A percentile compares a stretch with the other conserved stretches of the same genome.
phyloP scores from a whole-genome alignment of 1,140 invertebrate genomes.

The Drosophila rhopaloa region DNA sequence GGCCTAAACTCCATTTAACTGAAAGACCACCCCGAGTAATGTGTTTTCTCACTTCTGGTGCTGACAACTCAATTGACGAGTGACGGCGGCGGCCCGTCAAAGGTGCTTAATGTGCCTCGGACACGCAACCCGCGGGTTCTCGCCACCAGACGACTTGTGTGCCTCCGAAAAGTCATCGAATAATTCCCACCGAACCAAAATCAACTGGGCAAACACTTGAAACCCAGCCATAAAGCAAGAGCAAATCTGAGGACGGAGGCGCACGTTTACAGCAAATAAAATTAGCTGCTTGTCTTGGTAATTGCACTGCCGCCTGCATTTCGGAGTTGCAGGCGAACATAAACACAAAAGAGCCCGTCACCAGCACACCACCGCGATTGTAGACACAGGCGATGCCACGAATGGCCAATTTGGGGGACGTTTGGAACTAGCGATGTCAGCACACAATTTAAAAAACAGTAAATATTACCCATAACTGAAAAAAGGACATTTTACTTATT shows the following conservation, averaged over 20 bases:
- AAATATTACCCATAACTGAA: too few relatives aligned
- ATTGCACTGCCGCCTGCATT: slow-evolving; percentile 50
- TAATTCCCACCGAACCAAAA: slow-evolving; percentile 61
- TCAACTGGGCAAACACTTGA: slow-evolving; percentile 18
- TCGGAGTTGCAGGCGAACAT: slow-evolving; percentile 46
- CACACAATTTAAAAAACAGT: neutral
- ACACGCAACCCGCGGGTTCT: slow-evolving; percentile 56
- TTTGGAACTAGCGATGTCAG: neutral
- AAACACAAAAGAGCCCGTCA: slow-evolving; percentile 48
- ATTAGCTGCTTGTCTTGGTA: slow-evolving; percentile 80
- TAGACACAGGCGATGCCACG: slow-evolving; percentile 10
- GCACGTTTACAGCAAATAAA: slow-evolving; percentile 79
- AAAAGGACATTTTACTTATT: too few relatives aligned
- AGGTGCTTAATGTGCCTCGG: slow-evolving; percentile 51
- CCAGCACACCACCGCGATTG: slow-evolving; percentile 25
- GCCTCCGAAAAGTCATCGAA: slow-evolving; percentile 48
- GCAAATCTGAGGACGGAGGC: slow-evolving; percentile 45
- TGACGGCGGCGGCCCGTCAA: slow-evolving; percentile 24
- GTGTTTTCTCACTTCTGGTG: slow-evolving; percentile 49
- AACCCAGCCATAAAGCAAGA: slow-evolving; percentile 18
- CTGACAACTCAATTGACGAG: slow-evolving; percentile 70
- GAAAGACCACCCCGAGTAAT: slow-evolving; percentile 60
- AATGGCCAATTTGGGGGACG: slow-evolving; percentile 8
- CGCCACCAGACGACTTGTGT: neutral
- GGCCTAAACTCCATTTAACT: neutral